Evolutionary conservation across 2,888 invertebrate species (phyloP), one percentile per base, ranked within the genome.

Genomic region (Heteromurus nitidus): DNA sequence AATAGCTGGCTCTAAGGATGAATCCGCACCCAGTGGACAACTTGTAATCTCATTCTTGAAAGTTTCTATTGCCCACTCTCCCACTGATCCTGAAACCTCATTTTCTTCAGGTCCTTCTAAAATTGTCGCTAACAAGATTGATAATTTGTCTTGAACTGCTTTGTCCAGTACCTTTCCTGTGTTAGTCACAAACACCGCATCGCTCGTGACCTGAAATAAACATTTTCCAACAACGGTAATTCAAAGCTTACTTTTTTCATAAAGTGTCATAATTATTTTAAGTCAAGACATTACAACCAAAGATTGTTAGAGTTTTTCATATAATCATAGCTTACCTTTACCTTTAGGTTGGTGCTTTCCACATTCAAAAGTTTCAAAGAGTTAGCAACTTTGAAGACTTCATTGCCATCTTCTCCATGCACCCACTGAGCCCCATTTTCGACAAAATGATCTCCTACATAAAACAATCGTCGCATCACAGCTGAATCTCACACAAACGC

Each of bases 351-450:
- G 65, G 50, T 26, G 11, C 31, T n/a, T 16, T 73, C 68, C 0
- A 44, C 5, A n/a, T 75, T 80, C 9, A 82, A 22, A 3, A 83
- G 53, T 13, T 75, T 68, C 55, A 80, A 22, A 2, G 68, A 93
- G 91, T 95, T 94, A 0, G 96, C 96, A 84, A 96, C 91, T 90
- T 95, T 95, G 88, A 95, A 96, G 88, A 96, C 94, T 0, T 95
- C 95, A 90, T 97, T 97, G 24, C 95, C 95, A 53, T 95, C 90
- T 65, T 96, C 95, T 47, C 97, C 97, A 88, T 97, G 96, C 87
- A 97, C 95, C 95, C 96, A 96, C 89, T 96, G 96, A 31, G 96
- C 96, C 75, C 97, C 97, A 84, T 96, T 90, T 90, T 97, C 96
- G 62, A 96, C 92, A 89, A 89, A 89, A 67, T 90, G 88, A 26